A percentile compares a stretch with the other conserved stretches of the same genome.
Evolutionary conservation across 2,797 vertebrate genomes (phyloP).

Genomic region (Sebastes nivosus): DNA sequence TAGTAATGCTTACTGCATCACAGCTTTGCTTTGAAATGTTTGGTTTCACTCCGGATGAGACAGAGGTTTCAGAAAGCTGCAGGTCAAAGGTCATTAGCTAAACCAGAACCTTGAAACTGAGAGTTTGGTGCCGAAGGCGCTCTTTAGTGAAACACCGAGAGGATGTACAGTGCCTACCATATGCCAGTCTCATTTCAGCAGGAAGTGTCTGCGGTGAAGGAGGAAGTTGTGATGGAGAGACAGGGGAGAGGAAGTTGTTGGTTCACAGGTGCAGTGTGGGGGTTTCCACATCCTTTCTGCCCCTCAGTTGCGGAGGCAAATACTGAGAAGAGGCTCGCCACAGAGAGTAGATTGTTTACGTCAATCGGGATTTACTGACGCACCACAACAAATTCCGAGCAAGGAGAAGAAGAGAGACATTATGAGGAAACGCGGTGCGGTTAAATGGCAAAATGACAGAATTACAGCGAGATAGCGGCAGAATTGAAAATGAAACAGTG

Average conservation of each 20-base stretch:
- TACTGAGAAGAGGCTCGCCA: slow-evolving; percentile 22
- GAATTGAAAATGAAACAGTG: background rate
- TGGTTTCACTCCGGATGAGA: slow-evolving; percentile 18
- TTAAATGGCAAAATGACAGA: background rate
- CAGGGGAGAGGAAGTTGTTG: slow-evolving; percentile 39
- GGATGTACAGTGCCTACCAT: background rate
- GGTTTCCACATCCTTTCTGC: slow-evolving; percentile 50
- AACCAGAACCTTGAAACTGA: background rate
- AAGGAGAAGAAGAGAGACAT: background rate
- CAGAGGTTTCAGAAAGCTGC: background rate
- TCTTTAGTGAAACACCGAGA: background rate
- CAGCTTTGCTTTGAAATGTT: background rate
- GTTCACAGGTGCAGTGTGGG: slow-evolving; percentile 61
- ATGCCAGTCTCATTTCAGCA: slow-evolving; percentile 14
- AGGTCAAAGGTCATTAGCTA: background rate
- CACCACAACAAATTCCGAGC: slow-evolving; percentile 12
- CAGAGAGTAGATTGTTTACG: slow-evolving; percentile 43
- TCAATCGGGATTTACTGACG: slow-evolving; percentile 2
- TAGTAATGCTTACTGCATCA: background rate
- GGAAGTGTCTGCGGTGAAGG: slow-evolving; percentile 35
- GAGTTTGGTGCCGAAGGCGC: background rate
- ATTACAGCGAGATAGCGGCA: background rate
- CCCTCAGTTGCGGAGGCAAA: slow-evolving; percentile 17
- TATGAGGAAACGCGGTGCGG: background rate
- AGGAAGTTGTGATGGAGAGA: slow-evolving; percentile 14